Conservation (phyloP, 2,888 invertebrate species). For the Chalcosyrphus nemorum region DNA sequence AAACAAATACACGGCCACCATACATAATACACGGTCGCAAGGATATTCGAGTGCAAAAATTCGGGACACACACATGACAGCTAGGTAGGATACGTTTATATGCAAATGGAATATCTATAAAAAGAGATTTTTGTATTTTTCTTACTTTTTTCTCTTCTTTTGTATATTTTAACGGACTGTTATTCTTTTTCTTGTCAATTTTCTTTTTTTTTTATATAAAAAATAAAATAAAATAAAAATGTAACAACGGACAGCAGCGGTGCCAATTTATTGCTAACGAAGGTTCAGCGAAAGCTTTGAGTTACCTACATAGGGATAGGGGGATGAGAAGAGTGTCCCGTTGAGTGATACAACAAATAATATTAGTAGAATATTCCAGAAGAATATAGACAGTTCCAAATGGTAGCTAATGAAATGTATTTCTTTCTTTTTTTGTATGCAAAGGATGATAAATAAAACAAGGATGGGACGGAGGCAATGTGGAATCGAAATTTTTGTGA, state of each 20-base stretch:
- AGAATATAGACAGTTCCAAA: neutral
- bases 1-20: constrained; percentile 36
- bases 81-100: constrained; percentile 8
- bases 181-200: constrained; percentile 69
- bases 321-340: neutral
- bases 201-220: constrained; percentile 33
- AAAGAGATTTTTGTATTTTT: constrained; percentile 47
- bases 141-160: constrained; percentile 28
- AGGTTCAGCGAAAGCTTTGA: constrained; percentile 43
- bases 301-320: neutral
- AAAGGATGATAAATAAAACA: neutral
- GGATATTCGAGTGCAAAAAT: constrained; percentile 62
- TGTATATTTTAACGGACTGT: constrained; percentile 47
- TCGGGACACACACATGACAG: constrained; percentile 51
- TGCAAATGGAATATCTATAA: constrained; percentile 69
- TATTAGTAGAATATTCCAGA: constrained; percentile 8
- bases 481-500: neutral
- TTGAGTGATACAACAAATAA: constrained; percentile 16
- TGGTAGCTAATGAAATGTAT: neutral
- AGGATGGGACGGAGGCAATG: neutral
- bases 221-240: constrained; percentile 56
- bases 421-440: neutral
- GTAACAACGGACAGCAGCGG: constrained; percentile 35
- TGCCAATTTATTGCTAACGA: constrained; percentile 66
- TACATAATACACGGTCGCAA: constrained; percentile 38